Evolutionary conservation across 2,797 vertebrate genomes (phyloP).

Genomic region (Cichlasoma orientale): DNA sequence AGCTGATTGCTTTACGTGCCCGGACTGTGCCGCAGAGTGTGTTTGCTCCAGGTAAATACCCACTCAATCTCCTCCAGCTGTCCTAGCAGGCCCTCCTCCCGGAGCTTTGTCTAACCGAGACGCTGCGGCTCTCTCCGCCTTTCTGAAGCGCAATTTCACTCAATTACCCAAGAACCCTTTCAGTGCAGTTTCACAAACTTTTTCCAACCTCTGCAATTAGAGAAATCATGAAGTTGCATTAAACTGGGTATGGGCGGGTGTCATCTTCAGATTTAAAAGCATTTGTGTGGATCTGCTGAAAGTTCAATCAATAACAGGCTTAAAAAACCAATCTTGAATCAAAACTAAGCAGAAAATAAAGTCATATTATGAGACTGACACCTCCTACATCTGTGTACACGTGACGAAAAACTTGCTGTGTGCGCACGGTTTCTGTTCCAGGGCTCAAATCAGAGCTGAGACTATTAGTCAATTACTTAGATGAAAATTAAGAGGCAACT

Average conservation of each 20-base stretch:
- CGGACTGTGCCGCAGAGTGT: slow-evolving; percentile 15
- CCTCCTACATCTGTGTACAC: background rate
- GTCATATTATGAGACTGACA: background rate
- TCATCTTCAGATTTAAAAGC: background rate
- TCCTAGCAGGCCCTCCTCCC: background rate
- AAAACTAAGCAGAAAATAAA: background rate
- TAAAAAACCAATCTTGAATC: background rate
- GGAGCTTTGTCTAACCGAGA: background rate
- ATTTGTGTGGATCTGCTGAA: background rate
- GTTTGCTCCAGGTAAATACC: slow-evolving; percentile 41
- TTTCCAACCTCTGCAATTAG: background rate
- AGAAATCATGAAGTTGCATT: background rate
- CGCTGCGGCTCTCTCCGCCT: background rate
- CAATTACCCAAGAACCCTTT: background rate
- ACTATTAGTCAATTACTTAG: background rate
- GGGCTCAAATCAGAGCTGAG: background rate
- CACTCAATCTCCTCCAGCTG: slow-evolving; percentile 16
- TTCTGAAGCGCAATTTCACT: background rate
- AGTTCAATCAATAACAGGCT: background rate
- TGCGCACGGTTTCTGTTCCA: background rate
- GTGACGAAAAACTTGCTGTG: background rate
- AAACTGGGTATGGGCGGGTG: background rate
- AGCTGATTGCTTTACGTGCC: slow-evolving; percentile 33
- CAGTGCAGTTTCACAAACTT: background rate
- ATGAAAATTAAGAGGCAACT: slow-evolving; percentile 2